A percentile compares a stretch with the other conserved stretches of the same genome.
Conservation (phyloP, 2,113 vertebrate genomes). For the Notiomystis cincta region DNA sequence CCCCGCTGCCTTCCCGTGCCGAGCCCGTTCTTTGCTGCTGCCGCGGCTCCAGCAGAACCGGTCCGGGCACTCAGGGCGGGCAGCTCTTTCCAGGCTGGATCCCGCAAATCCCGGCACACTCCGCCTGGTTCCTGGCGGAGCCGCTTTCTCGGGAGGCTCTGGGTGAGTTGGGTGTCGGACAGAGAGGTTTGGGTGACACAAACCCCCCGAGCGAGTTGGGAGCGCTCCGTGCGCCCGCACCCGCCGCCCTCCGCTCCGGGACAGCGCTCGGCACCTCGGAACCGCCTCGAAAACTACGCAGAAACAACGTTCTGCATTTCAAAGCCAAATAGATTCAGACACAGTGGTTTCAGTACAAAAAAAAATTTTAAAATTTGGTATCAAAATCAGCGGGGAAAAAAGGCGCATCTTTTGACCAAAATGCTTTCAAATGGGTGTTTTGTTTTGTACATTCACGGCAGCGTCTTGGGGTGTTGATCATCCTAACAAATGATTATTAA, state of each 20-base stretch:
- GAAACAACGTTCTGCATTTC: background rate
- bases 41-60: background rate
- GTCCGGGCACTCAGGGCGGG: too few species aligned
- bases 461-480: background rate
- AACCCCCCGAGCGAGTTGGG: accelerated
- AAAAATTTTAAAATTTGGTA: background rate
- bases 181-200: accelerated
- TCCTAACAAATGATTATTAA: background rate
- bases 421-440: background rate
- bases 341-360: background rate
- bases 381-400: background rate
- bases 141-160: background rate
- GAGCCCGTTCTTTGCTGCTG: background rate
- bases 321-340: accelerated
- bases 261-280: accelerated
- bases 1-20: background rate
- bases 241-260: accelerated
- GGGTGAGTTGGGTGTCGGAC: accelerated
- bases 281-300: accelerated
- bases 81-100: background rate
- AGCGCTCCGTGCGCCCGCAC: accelerated
- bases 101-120: background rate
- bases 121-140: background rate
- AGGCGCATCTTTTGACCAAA: background rate
- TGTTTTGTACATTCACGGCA: background rate